Percentiles rank a stretch among this genome's conserved stretches.
These are phyloP conservation scores for Tragelaphus scriptus DNA, from an alignment of 2,113 vertebrate species.

Conservation along the genomic window DNA sequence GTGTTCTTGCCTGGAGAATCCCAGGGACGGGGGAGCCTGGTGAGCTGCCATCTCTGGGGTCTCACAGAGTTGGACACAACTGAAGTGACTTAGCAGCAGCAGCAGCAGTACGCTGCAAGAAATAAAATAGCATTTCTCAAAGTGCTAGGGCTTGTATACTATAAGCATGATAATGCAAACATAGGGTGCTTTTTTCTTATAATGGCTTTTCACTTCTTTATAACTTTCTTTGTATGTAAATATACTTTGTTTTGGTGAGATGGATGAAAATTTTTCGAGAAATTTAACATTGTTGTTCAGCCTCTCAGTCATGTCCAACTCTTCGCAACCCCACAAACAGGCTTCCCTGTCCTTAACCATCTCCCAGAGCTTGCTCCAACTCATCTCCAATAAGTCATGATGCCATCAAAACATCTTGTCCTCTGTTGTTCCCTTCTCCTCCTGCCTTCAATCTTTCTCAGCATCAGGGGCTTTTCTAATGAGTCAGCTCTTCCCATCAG, in stretches of 20 bases:
- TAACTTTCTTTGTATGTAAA: background rate
- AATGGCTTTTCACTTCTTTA: background rate
- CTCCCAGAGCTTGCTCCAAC: background rate
- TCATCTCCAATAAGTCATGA: background rate
- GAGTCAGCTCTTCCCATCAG: background rate
- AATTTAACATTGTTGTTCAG: background rate
- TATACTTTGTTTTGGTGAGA: background rate
- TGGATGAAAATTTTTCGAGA: background rate
- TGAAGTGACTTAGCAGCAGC: too few species aligned
- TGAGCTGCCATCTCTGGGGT: too few species aligned
- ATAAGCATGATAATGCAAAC: background rate
- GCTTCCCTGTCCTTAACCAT: background rate
- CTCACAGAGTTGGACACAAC: too few species aligned
- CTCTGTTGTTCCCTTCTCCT: background rate
- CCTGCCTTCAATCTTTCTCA: background rate
- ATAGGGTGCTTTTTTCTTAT: background rate
- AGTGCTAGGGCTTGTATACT: background rate
- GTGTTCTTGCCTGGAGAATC: too few species aligned
- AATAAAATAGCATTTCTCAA: background rate
- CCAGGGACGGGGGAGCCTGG: too few species aligned
- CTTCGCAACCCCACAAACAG: accelerated
- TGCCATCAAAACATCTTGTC: background rate
- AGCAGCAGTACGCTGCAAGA: background rate
- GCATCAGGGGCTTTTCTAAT: background rate
- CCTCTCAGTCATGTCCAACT: background rate